Percentiles rank a stretch among this genome's conserved stretches.
Evolutionary conservation across 2,113 vertebrate genomes (phyloP).

Genomic region (Myrmecophaga tridactyla): DNA sequence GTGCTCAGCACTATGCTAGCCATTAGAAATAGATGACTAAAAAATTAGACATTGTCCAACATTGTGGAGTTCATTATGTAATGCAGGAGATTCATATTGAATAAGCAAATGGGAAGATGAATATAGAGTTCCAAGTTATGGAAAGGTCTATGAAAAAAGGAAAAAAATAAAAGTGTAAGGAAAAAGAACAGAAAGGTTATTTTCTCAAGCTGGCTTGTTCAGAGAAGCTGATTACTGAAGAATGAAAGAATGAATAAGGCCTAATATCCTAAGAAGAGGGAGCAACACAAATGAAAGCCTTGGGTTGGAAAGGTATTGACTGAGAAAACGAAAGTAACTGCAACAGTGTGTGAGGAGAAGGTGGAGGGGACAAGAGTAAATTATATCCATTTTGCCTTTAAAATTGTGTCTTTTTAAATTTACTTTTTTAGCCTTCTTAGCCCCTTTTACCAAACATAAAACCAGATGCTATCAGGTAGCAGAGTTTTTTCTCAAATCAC

Average conservation of each 20-base stretch:
- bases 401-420: background rate
- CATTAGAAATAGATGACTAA: background rate
- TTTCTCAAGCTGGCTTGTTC: background rate
- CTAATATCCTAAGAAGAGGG: background rate
- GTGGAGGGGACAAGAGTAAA: background rate
- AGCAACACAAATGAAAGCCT: accelerated
- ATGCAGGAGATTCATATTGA: accelerated
- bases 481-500: background rate
- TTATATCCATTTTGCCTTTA: background rate
- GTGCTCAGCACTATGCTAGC: background rate
- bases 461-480: background rate
- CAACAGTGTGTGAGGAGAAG: background rate
- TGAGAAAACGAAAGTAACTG: background rate
- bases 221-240: background rate
- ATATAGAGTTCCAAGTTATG: background rate
- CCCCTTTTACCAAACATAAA: constrained; percentile 24
- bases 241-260: background rate
- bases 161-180: background rate
- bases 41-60: background rate
- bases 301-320: background rate
- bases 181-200: background rate
- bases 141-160: background rate
- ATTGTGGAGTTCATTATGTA: background rate
- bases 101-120: background rate
- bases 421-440: background rate